Percentiles rank a stretch among this genome's conserved stretches.
These are phyloP conservation scores for Falco concolor DNA, from an alignment of 2,797 vertebrate genomes.

Conservation along the genomic window DNA sequence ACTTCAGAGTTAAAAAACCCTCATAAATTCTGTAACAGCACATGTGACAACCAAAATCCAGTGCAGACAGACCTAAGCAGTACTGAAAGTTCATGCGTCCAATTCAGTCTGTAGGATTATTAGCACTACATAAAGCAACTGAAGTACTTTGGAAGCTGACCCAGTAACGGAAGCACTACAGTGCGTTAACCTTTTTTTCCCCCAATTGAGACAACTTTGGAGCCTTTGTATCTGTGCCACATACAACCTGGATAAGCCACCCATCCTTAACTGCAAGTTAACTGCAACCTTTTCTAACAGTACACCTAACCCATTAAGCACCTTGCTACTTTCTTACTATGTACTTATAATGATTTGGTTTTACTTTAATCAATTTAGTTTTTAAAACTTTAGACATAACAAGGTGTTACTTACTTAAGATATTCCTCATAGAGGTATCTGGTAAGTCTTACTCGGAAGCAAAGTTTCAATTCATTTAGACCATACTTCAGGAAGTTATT, in stretches of 20 bases:
- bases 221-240: not conserved
- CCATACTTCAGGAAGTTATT: constrained; percentile 97
- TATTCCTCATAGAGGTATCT: constrained; percentile 93
- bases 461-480: constrained; percentile 91
- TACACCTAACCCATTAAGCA: not conserved
- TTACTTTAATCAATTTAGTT: not conserved
- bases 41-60: not conserved
- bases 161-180: not conserved
- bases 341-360: not conserved
- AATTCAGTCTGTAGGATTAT: not conserved
- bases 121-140: not conserved
- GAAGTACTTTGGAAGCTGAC: not conserved
- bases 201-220: not conserved
- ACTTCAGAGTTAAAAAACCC: not conserved
- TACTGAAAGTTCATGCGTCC: not conserved
- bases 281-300: not conserved
- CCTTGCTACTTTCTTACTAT: not conserved
- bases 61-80: not conserved
- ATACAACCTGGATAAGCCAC: not conserved
- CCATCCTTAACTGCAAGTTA: not conserved
- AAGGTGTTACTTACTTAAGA: constrained; percentile 84
- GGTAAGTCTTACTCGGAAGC: constrained; percentile 90
- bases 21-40: not conserved
- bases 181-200: not conserved
- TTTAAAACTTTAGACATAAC: not conserved